Evolutionary conservation across 2,888 invertebrate species (phyloP), one percentile per base, ranked within the genome.

Genomic region (Bellardia bayeri): DNA sequence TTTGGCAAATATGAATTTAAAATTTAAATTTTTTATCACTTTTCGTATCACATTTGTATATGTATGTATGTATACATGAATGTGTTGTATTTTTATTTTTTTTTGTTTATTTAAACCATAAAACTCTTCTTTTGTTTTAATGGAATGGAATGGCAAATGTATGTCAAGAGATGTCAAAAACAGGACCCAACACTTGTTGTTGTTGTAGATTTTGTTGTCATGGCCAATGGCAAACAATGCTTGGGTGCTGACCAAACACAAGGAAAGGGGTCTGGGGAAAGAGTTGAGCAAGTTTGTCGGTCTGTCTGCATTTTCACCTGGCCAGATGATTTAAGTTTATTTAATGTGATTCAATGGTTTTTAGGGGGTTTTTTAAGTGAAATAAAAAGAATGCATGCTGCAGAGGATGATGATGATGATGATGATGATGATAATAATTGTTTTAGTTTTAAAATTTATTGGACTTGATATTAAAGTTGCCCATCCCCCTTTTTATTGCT

Each of bases 121-220:
- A 84, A 84, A 74, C 16, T 72, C 66, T 71, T 82, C 85, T 85
- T 85, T 82, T 85, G 85, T 85, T 80, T 72, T 13, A 68, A 51
- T 51, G 49, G 23, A 49, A 51, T 51, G 49, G 23, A 49, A 40
- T 64, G 54, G 76, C 58, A 79, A 82, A 86, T 86, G 86, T 86
- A 64, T 86, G 86, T 79, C 82, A 86, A 82, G 82, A 86, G 82
- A 75, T 86, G 86, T 86, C 86, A 86, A 69, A 82, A 75, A 37
- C 86, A 86, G 78, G 63, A 69, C 54, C 68, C 23, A 63, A 56
- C 74, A 86, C 86, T 86, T 79, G 82, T 63, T 23, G 56, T 56
- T 51, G 14, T 72, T 51, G 58, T 58, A 16, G 56, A 66, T 76
- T 64, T 78, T 63, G 61, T 71, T 83, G 71, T 71, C 83, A 83